Evolutionary conservation across 2,888 invertebrate species (phyloP), one percentile per base, ranked within the genome.

Genomic region (Pollenia amentaria): DNA sequence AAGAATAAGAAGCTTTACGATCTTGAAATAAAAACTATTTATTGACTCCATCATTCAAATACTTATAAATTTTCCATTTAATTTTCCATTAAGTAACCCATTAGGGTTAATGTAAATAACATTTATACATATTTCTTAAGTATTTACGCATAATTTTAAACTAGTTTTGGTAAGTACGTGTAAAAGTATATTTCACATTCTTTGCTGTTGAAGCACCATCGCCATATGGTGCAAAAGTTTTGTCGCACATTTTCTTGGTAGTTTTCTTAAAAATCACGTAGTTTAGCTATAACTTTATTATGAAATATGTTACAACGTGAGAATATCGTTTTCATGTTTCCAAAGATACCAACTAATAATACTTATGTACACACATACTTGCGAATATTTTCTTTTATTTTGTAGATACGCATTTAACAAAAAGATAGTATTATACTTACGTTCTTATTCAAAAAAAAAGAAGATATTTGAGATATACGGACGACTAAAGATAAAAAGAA

Each of bases 241-340:
- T 79, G 69, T 79, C 60, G 73, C 75, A 79, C 53, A 75, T 72
- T 76, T 83, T 81, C 80, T 81, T 62, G 60, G 67, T 78, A 80
- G 87, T 86, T 87, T 76, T 85, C 67, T 84, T 82, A 67, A 87
- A 88, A 88, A 88, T 88, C 89, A 89, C 89, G 89, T 89, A 88
- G 76, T 89, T 88, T 87, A 55, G 84, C 87, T 83, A 88, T 89
- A 88, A 89, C 87, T 89, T 88, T 87, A 85, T 81, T 79, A 84
- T 87, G 87, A 87, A 88, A 89, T 88, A 88, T 88, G 88, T 82
- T 87, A 84, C 87, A 87, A 84, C 84, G 83, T 83, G 84, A 85
- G 81, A 85, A 84, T 82, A 88, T 87, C 82, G 48, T 79, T 70
- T 84, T 85, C 79, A 64, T 77, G 64, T 84, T 77, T 65, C 16